Evolutionary conservation across 2,113 vertebrate species (phyloP).

Genomic region (Hylia prasina): DNA sequence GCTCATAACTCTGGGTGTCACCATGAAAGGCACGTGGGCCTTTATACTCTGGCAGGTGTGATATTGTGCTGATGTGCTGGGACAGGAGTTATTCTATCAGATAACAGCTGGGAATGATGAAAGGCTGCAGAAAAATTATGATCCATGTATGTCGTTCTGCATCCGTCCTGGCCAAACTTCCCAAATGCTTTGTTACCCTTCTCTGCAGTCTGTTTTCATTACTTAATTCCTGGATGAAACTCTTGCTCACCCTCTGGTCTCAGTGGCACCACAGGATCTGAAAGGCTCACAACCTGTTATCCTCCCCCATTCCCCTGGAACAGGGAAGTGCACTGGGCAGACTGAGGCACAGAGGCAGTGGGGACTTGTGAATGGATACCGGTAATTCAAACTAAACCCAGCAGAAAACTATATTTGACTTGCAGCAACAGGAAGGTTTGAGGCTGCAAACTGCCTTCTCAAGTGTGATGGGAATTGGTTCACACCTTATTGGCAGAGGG

Average conservation of each 20-base stretch:
- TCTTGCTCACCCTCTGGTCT: not conserved
- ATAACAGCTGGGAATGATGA: not conserved
- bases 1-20: not conserved
- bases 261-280: not conserved
- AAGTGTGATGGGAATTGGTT: not conserved
- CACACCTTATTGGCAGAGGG: not conserved
- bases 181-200: not conserved
- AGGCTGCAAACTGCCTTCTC: not conserved
- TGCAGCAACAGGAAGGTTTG: not conserved
- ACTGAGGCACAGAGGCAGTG: not conserved
- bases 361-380: not conserved
- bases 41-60: not conserved
- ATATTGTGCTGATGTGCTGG: not conserved
- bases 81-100: not conserved
- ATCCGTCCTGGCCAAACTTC: not conserved
- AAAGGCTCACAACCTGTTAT: fast-evolving
- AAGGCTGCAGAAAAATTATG: not conserved
- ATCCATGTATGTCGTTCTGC: not conserved
- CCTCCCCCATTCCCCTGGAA: not conserved
- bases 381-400: not conserved
- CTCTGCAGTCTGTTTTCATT: not conserved
- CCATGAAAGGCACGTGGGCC: not conserved
- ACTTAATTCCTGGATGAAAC: not conserved
- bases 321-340: not conserved
- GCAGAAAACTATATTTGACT: not conserved